Evolutionary conservation across 2,888 invertebrate species (phyloP).

Genomic region (Thymelicus acteon): DNA sequence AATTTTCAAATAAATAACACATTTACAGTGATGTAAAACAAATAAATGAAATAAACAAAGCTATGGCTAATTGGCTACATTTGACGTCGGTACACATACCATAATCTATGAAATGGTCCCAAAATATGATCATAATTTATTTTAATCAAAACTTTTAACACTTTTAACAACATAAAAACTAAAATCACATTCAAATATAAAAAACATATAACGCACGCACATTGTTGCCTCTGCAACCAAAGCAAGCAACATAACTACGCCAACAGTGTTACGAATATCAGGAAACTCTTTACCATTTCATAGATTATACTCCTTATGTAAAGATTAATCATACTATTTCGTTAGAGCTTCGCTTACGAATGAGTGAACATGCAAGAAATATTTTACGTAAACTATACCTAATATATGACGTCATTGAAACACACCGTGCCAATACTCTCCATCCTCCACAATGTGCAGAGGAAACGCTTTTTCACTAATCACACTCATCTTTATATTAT

Average conservation of each 20-base stretch:
- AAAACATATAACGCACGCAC: not conserved
- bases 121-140: slow-evolving; percentile 31
- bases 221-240: not conserved
- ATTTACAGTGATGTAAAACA: not conserved
- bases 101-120: slow-evolving; percentile 28
- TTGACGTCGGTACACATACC: slow-evolving; percentile 4
- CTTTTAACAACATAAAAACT: not conserved
- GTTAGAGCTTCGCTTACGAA: not conserved
- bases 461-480: slow-evolving; percentile 45
- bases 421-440: slow-evolving; percentile 33
- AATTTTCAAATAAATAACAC: not conserved
- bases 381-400: slow-evolving; percentile 32
- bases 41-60: not conserved
- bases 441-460: slow-evolving; percentile 7
- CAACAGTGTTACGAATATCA: slow-evolving; percentile 26
- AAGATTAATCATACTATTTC: not conserved
- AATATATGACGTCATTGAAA: slow-evolving; percentile 31
- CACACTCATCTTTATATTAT: slow-evolving; percentile 54
- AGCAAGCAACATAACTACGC: slow-evolving; percentile 1
- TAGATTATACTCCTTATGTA: slow-evolving; percentile 20
- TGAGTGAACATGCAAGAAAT: slow-evolving; percentile 17
- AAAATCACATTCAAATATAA: not conserved
- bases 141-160: not conserved
- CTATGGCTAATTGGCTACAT: not conserved
- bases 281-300: slow-evolving; percentile 32